These are phyloP conservation scores for Cephus cinctus DNA, from an alignment of 1,140 invertebrate species.

Conservation along the genomic window DNA sequence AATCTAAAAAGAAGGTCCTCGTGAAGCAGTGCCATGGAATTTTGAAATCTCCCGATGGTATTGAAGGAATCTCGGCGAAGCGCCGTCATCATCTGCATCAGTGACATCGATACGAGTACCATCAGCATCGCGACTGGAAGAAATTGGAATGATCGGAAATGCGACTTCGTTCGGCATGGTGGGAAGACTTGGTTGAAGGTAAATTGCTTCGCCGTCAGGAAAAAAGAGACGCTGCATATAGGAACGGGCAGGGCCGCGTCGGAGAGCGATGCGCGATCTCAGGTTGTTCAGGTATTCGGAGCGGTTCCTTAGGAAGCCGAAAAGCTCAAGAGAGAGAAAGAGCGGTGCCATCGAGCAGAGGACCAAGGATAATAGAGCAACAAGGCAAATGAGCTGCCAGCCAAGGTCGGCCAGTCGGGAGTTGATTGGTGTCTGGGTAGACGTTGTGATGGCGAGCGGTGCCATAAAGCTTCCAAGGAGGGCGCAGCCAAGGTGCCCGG, in stretches of 20 bases:
- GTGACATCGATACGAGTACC: too few species aligned
- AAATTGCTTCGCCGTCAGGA: slow-evolving; percentile 15
- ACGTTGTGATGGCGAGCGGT: too few species aligned
- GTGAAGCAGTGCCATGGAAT: too few species aligned
- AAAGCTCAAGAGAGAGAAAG: background rate
- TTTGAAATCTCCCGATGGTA: too few species aligned
- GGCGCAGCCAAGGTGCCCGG: slow-evolving; percentile 25
- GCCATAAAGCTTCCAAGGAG: slow-evolving; percentile 25
- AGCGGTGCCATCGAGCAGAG: background rate
- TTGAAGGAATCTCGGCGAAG: too few species aligned
- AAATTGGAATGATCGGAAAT: too few species aligned
- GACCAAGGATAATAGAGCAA: background rate
- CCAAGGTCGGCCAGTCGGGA: too few species aligned
- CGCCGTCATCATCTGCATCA: too few species aligned
- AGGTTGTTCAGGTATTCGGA: background rate
- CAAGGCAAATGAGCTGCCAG: slow-evolving; percentile 1
- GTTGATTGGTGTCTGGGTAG: too few species aligned
- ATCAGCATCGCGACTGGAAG: too few species aligned
- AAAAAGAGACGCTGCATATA: slow-evolving; percentile 22
- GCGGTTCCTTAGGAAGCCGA: background rate
- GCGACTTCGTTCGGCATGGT: too few species aligned
- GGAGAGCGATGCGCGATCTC: background rate
- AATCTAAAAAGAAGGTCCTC: too few species aligned
- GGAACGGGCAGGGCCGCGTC: slow-evolving; percentile 2
- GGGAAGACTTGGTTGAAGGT: slow-evolving; percentile 30